A percentile compares a stretch with the other conserved stretches of the same genome.
These are phyloP conservation scores for Dicrurus megarhynchus DNA, from an alignment of 2,113 vertebrate species.

Conservation along the genomic window DNA sequence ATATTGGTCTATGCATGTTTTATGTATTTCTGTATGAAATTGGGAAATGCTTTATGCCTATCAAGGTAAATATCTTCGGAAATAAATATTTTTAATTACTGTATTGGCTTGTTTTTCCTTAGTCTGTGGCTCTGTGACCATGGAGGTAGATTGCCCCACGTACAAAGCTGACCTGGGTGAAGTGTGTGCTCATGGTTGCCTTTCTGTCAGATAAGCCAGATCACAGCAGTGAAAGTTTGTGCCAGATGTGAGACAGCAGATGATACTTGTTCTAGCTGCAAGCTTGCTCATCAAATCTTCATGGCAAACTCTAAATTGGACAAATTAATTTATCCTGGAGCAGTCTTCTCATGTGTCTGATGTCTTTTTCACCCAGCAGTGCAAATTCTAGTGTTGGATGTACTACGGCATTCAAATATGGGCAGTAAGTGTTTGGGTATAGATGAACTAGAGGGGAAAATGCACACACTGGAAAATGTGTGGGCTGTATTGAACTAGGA, in stretches of 20 bases:
- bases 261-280: background rate
- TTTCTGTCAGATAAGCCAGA: background rate
- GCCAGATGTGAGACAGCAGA: background rate
- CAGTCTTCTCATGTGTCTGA: background rate
- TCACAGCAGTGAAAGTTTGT: background rate
- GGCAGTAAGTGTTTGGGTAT: background rate
- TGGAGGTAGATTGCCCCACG: fast-evolving
- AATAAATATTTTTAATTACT: constrained; percentile 85
- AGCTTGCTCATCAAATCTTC: background rate
- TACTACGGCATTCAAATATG: background rate
- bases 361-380: background rate
- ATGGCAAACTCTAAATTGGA: background rate
- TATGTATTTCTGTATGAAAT: constrained; percentile 94
- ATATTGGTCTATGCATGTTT: constrained; percentile 87
- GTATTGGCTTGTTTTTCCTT: background rate
- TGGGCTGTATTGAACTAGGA: background rate
- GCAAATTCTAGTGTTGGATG: background rate
- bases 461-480: background rate
- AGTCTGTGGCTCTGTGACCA: background rate
- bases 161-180: background rate
- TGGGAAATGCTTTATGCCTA: constrained; percentile 75
- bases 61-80: constrained; percentile 80
- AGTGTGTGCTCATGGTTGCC: background rate
- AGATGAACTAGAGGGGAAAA: background rate
- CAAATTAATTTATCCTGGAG: background rate